A percentile compares a stretch with the other conserved stretches of the same genome.
phyloP scores from a whole-genome alignment of 2,888 invertebrate species.

The Catocala nupta region DNA sequence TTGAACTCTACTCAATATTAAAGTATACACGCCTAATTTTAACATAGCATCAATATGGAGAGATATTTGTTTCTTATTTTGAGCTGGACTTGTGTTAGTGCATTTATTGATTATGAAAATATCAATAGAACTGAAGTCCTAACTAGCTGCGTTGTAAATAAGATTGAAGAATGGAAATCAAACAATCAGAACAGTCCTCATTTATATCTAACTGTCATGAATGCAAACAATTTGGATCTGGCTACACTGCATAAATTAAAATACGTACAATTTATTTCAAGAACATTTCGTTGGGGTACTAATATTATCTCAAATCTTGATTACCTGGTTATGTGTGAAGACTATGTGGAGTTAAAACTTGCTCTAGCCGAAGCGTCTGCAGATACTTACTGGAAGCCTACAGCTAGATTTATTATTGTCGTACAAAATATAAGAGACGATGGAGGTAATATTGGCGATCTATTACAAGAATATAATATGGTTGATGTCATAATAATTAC shows the following conservation, averaged over 20 bases:
- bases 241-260: slow-evolving; percentile 44
- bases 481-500: slow-evolving; percentile 20
- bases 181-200: slow-evolving; percentile 9
- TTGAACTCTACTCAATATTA: too few species aligned
- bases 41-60: too few species aligned
- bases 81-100: too few species aligned
- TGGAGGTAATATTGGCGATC: slow-evolving; percentile 36
- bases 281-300: slow-evolving; percentile 41
- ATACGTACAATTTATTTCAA: slow-evolving; percentile 47
- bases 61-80: too few species aligned
- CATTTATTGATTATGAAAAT: neutral
- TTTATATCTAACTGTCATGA: slow-evolving; percentile 45
- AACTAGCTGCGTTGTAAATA: slow-evolving; percentile 44
- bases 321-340: slow-evolving; percentile 51
- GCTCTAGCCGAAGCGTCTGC: slow-evolving; percentile 41
- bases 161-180: slow-evolving; percentile 37
- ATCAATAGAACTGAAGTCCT: slow-evolving; percentile 4
- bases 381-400: slow-evolving; percentile 58
- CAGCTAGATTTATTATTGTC: slow-evolving; percentile 57
- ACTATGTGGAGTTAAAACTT: slow-evolving; percentile 47
- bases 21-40: too few species aligned
- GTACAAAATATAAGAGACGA: slow-evolving; percentile 38
- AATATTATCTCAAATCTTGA: slow-evolving; percentile 40
- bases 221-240: slow-evolving; percentile 44
- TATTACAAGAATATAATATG: slow-evolving; percentile 41